phyloP scores from a whole-genome alignment of 2,113 vertebrate species.

The Pteruthius melanotis region DNA sequence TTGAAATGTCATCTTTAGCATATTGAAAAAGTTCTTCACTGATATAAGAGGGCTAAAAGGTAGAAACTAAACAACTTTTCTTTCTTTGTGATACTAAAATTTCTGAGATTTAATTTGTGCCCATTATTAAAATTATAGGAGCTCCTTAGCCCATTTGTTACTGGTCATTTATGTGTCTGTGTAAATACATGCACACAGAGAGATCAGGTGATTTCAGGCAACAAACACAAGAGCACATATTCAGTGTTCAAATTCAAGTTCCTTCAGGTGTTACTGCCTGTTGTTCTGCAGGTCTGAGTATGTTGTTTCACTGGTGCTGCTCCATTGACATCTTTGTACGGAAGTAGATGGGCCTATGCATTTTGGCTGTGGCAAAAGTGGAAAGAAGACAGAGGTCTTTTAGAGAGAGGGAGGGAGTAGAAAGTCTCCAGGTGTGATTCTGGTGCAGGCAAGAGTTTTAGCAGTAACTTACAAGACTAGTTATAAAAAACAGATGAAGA shows the following conservation, averaged over 20 bases:
- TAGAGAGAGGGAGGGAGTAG: neutral
- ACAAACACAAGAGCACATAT: neutral
- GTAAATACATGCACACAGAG: neutral
- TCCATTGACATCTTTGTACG: neutral
- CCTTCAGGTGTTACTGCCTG: neutral
- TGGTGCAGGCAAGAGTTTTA: neutral
- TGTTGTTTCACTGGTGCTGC: neutral
- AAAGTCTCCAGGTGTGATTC: neutral
- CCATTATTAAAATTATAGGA: neutral
- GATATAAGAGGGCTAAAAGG: neutral
- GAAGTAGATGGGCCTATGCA: neutral
- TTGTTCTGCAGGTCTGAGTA: neutral
- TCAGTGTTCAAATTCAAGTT: neutral
- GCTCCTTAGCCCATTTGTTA: neutral
- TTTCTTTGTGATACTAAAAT: neutral
- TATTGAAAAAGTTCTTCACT: neutral
- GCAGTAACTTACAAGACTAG: neutral
- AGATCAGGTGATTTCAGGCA: neutral
- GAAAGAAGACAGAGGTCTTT: neutral
- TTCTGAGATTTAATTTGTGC: neutral
- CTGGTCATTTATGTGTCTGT: neutral
- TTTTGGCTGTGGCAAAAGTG: neutral
- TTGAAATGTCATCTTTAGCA: neutral
- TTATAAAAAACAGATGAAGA: neutral
- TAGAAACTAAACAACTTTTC: neutral